Percentiles rank a stretch among this genome's conserved stretches.
Evolutionary conservation across 1,140 invertebrate genomes (phyloP).

Genomic region (Ceratitis capitata): DNA sequence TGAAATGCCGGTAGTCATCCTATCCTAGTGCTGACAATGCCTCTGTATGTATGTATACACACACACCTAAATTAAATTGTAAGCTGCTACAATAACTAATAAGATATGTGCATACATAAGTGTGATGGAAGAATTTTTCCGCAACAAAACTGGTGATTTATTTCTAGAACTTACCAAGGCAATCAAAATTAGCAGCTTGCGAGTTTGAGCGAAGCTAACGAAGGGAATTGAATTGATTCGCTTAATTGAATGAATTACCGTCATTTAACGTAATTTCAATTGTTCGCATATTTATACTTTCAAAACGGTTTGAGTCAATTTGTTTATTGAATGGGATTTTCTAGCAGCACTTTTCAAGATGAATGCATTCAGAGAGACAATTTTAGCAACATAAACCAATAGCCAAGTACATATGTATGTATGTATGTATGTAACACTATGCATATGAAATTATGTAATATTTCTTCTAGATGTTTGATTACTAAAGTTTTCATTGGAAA

Average conservation of each 20-base stretch:
- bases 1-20: not conserved
- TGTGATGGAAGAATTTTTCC: not conserved
- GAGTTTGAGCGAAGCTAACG: not conserved
- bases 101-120: not conserved
- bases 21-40: not conserved
- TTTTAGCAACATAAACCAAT: not conserved
- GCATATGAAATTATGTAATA: not conserved
- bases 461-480: too few species aligned
- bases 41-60: not conserved
- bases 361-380: not conserved
- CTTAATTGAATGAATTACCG: conserved; percentile 13
- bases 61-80: not conserved
- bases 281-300: too few species aligned
- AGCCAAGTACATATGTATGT: not conserved
- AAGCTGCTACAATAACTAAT: not conserved
- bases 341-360: not conserved
- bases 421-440: not conserved
- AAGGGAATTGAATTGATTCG: not conserved
- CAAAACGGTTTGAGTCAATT: not conserved
- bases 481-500: too few species aligned
- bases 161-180: not conserved
- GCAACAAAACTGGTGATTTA: not conserved
- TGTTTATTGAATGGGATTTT: not conserved
- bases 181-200: not conserved
- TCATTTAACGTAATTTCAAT: not conserved